Evolutionary conservation across 2,888 invertebrate genomes (phyloP), one percentile per base, ranked within the genome.

Genomic region (Maniola hyperantus): DNA sequence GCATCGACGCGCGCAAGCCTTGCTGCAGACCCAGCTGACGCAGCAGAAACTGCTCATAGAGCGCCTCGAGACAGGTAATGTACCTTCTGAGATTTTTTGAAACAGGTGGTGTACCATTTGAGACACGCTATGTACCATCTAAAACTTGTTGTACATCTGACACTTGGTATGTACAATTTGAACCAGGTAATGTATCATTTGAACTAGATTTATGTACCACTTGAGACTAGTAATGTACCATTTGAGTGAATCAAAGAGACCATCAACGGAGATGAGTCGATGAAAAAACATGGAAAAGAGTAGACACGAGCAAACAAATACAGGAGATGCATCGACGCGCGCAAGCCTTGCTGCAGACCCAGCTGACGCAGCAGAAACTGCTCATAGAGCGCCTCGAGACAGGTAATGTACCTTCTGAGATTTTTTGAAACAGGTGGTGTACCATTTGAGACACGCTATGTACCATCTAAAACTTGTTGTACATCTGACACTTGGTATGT

Each of bases 1-100:
- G 77, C 95, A 97, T 65, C 97, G 97, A 79, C 93, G 97, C 0
- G 97, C 97, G 72, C 97, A 97, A 77, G 96, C 96, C 72, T 83
- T 99, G 68, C 85, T 99, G n/a, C 95, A 97, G 72, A 97, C 97
- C 70, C 97, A 98, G 82, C 89, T 99, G n/a, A 95, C 96, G 42
- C 97, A 98, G 77, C 97, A 98, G 89, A 96, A 96, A 80, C 88
- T 96, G 63, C 92, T 98, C 33, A 95, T 99, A 67, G 95, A 96
- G 74, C 94, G 96, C 71, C 93, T 98, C 36, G 98, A 98, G 80
- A 95, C 95, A 62, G 95, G 95, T 92, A 6, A 46, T 13, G 13
- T 13, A 42, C 13, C 42, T 5, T 36, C 8, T 36, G 36, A 36
- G 8, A 36, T 8, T 0, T 8, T 36, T 5, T 36, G 36, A 5